Evolutionary conservation across 2,888 invertebrate genomes (phyloP).

Genomic region (Lymantria monacha): DNA sequence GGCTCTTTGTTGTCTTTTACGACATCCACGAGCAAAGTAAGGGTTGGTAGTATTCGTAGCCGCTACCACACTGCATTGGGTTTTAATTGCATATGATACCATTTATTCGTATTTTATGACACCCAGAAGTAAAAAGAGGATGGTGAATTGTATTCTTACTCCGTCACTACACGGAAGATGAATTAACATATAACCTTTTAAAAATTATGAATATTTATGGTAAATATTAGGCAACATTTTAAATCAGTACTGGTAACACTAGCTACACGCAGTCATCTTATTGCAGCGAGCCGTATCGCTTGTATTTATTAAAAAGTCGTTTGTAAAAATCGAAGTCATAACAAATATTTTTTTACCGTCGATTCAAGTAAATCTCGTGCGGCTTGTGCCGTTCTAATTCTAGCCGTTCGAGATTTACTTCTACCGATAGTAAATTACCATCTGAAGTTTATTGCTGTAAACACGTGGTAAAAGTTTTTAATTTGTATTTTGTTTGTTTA

Average conservation of each 20-base stretch:
- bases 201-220: too few relatives aligned
- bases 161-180: too few relatives aligned
- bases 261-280: conserved; percentile 34
- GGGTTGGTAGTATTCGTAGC: too few relatives aligned
- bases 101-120: too few relatives aligned
- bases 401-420: conserved; percentile 70
- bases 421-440: conserved; percentile 40
- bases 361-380: conserved; percentile 77
- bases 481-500: not conserved
- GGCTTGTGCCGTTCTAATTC: conserved; percentile 47
- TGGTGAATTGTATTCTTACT: too few relatives aligned
- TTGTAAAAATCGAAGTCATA: conserved; percentile 3
- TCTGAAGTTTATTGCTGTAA: conserved; percentile 1
- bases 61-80: too few relatives aligned
- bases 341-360: conserved; percentile 34
- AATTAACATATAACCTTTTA: too few relatives aligned
- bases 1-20: too few relatives aligned
- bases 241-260: conserved; percentile 27
- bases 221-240: too few relatives aligned
- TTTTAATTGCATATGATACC: too few relatives aligned
- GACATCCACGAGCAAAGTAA: too few relatives aligned
- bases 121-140: too few relatives aligned
- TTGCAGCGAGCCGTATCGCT: conserved; percentile 23
- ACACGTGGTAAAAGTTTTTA: conserved; percentile 19
- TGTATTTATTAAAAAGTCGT: conserved; percentile 13